Conservation (phyloP, 2,888 invertebrate species). For the Desoria tigrina region DNA sequence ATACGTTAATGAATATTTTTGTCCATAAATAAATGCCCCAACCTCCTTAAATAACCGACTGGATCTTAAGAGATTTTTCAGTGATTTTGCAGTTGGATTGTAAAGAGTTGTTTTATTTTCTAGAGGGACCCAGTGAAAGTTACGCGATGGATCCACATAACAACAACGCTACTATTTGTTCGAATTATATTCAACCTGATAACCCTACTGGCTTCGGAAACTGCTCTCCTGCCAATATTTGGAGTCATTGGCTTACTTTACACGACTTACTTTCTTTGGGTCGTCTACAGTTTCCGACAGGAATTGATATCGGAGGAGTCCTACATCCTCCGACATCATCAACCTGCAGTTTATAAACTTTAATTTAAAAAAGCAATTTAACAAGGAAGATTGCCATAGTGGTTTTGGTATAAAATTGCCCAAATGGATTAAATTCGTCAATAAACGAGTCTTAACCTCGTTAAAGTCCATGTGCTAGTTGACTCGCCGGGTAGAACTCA, state of each 20-base stretch:
- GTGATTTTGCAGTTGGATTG: no score
- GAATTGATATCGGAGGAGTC: slow-evolving; percentile 23
- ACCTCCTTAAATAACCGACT: no score
- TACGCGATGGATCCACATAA: slow-evolving; percentile 37
- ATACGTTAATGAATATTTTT: no score
- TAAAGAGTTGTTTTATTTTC: slow-evolving; percentile 16
- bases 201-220: slow-evolving; percentile 21
- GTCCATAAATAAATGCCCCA: no score
- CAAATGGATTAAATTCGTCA: background rate
- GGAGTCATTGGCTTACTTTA: slow-evolving; percentile 26
- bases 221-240: slow-evolving; percentile 14
- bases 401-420: background rate
- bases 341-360: background rate
- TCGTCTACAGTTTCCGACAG: slow-evolving; percentile 25
- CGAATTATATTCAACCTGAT: slow-evolving; percentile 14
- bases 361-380: background rate
- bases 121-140: slow-evolving; percentile 41
- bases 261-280: slow-evolving; percentile 26
- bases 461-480: no score
- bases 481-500: no score
- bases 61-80: no score
- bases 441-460: background rate
- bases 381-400: background rate
- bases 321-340: slow-evolving; percentile 9
- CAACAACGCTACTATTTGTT: slow-evolving; percentile 30